Conservation (phyloP, 2,888 invertebrate genomes). For the Strigamia maritima region DNA sequence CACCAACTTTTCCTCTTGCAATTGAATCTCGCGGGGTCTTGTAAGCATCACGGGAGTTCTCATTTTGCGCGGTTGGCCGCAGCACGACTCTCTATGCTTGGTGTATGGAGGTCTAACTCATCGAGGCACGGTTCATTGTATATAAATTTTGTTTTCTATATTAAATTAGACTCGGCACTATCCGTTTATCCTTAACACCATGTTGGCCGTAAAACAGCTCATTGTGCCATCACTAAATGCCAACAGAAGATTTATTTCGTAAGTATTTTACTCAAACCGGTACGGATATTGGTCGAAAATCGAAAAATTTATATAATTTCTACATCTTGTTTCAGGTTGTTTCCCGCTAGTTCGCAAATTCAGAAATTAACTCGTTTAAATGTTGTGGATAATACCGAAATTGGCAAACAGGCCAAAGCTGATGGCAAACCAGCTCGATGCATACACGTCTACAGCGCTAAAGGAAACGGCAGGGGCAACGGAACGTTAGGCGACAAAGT, state of each 20-base stretch:
- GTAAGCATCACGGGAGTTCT: too few relatives aligned
- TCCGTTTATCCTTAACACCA: too few relatives aligned
- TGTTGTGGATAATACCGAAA: constrained; percentile 94
- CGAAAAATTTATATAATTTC: not conserved
- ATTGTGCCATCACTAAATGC: too few relatives aligned
- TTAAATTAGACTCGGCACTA: too few relatives aligned
- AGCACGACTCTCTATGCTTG: too few relatives aligned
- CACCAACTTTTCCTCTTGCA: too few relatives aligned
- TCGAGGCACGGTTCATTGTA: too few relatives aligned
- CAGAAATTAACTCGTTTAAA: constrained; percentile 66
- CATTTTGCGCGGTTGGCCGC: too few relatives aligned
- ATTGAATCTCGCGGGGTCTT: too few relatives aligned
- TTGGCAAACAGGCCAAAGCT: constrained; percentile 91
- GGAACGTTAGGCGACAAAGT: constrained; percentile 68
- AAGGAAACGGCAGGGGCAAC: constrained; percentile 54
- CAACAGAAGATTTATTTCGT: constrained; percentile 8
- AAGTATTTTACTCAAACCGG: not conserved
- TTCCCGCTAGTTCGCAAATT: constrained; percentile 44
- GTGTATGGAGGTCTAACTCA: too few relatives aligned
- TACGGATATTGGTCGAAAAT: not conserved
- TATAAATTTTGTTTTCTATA: too few relatives aligned
- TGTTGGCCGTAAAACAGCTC: too few relatives aligned
- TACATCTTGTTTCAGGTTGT: not conserved
- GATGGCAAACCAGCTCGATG: constrained; percentile 89
- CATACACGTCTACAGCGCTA: constrained; percentile 91